These are phyloP conservation scores for Umimayanthus kanabou DNA, from an alignment of 92 coral and sea anemone genomes.

Conservation along the genomic window DNA sequence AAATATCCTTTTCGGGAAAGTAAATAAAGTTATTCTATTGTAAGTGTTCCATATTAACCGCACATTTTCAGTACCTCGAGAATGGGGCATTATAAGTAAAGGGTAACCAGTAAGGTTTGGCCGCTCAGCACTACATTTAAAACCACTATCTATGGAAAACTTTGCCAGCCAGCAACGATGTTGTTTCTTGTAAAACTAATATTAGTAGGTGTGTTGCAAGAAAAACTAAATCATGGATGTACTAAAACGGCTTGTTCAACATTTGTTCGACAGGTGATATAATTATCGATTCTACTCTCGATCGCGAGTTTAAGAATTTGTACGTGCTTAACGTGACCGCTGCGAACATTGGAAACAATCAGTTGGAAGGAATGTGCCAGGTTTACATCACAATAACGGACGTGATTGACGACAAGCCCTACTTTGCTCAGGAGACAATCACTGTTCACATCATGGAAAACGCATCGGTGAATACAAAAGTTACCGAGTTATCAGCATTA, in stretches of 20 bases:
- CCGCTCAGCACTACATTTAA: no score
- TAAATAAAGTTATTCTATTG: no score
- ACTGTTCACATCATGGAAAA: slow-evolving; percentile 63
- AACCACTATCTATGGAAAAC: no score
- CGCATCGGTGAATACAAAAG: slow-evolving; percentile 59
- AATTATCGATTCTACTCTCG: slow-evolving; percentile 74
- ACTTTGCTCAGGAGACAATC: slow-evolving; percentile 49
- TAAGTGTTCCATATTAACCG: no score
- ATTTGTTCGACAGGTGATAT: slow-evolving; percentile 62
- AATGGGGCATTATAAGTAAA: no score
- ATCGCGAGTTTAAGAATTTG: slow-evolving; percentile 75
- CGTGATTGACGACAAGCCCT: slow-evolving; percentile 82
- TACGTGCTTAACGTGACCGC: slow-evolving; percentile 76
- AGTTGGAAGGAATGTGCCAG: slow-evolving; percentile 65
- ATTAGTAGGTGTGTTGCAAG: neutral
- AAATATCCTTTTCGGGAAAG: no score
- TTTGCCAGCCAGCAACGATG: no score
- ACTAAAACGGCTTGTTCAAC: neutral
- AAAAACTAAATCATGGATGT: no score
- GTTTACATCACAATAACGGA: slow-evolving; percentile 78
- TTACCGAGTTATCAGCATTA: slow-evolving; percentile 62
- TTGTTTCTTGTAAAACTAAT: neutral
- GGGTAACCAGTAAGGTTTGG: no score
- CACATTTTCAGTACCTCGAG: no score
- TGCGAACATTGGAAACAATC: slow-evolving; percentile 69